phyloP scores from a whole-genome alignment of 1,140 invertebrate species.

The Homalodisca vitripennis region DNA sequence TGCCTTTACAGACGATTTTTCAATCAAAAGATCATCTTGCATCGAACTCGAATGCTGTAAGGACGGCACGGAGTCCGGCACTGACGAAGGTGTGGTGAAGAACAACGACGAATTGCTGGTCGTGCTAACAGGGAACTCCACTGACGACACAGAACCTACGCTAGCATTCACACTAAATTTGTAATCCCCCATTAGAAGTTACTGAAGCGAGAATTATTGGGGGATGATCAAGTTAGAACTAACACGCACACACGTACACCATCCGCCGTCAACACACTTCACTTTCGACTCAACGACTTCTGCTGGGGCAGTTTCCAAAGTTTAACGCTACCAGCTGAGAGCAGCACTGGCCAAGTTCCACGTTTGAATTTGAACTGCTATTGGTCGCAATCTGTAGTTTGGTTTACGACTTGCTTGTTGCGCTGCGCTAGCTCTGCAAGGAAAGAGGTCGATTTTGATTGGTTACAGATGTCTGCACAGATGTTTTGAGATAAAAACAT shows the following conservation, averaged over 20 bases:
- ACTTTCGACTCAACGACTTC: conserved; percentile 32
- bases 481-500: neutral
- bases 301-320: conserved; percentile 19
- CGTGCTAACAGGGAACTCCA: conserved; percentile 49
- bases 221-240: conserved; percentile 25
- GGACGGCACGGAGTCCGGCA: conserved; percentile 41
- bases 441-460: neutral
- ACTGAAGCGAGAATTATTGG: conserved; percentile 28
- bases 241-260: conserved; percentile 35
- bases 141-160: conserved; percentile 47
- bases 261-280: conserved; percentile 35
- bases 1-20: conserved; percentile 49
- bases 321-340: neutral
- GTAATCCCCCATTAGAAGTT: conserved; percentile 53
- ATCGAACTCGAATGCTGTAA: conserved; percentile 46
- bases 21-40: conserved; percentile 55
- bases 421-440: neutral
- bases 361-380: no score
- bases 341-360: conserved; percentile 8
- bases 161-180: conserved; percentile 48
- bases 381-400: neutral
- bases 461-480: conserved; percentile 5
- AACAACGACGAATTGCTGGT: conserved; percentile 48
- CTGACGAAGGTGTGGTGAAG: conserved; percentile 46
- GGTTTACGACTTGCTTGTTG: neutral